These are phyloP conservation scores for Didymodactylos carnosus DNA, from an alignment of 2,888 invertebrate genomes.

Conservation along the genomic window DNA sequence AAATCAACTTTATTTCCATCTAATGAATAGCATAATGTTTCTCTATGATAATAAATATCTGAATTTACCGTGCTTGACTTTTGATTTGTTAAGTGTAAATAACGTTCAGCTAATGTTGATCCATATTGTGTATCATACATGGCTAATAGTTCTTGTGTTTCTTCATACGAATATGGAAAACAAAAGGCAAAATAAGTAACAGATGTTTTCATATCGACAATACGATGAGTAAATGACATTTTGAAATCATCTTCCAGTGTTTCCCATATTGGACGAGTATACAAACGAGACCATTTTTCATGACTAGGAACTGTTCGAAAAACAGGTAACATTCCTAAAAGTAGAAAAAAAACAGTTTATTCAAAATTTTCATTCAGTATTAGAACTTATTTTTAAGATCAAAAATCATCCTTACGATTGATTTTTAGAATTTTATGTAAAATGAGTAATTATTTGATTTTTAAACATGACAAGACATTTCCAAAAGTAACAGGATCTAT, in stretches of 20 bases:
- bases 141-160: slow-evolving; percentile 52
- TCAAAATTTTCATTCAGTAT: too few relatives aligned
- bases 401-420: too few relatives aligned
- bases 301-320: slow-evolving; percentile 53
- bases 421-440: too few relatives aligned
- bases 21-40: slow-evolving; percentile 54
- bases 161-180: slow-evolving; percentile 65
- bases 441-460: too few relatives aligned
- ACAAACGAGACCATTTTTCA: slow-evolving; percentile 61
- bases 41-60: slow-evolving; percentile 58
- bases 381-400: slow-evolving; percentile 23
- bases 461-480: too few relatives aligned
- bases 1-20: slow-evolving; percentile 59
- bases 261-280: slow-evolving; percentile 54
- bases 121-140: slow-evolving; percentile 41
- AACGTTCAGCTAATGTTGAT: slow-evolving; percentile 15
- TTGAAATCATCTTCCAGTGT: slow-evolving; percentile 40
- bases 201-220: slow-evolving; percentile 37
- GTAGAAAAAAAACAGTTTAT: too few relatives aligned
- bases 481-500: too few relatives aligned
- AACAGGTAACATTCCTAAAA: slow-evolving; percentile 66
- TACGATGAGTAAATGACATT: slow-evolving; percentile 45
- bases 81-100: slow-evolving; percentile 32
- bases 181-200: slow-evolving; percentile 71
- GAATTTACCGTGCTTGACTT: neutral